A percentile compares a stretch with the other conserved stretches of the same genome.
Evolutionary conservation across 2,888 invertebrate genomes (phyloP).

Genomic region (Pimpla rufipes): DNA sequence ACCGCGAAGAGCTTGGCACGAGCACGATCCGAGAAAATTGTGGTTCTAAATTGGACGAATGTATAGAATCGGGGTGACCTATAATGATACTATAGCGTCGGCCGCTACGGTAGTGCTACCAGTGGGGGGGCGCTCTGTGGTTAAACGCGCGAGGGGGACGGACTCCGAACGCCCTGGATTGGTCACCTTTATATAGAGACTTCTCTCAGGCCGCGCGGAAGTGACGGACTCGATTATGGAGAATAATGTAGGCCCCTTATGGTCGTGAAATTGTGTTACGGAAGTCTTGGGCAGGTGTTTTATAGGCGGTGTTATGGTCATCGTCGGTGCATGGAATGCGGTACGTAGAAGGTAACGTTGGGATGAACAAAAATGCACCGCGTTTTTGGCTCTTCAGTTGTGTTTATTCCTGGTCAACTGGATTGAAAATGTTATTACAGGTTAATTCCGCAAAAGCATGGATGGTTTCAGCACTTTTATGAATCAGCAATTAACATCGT

Average conservation of each 20-base stretch:
- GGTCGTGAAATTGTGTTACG: slow-evolving; percentile 33
- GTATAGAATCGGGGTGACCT: slow-evolving; percentile 10
- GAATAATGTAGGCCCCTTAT: slow-evolving; percentile 18
- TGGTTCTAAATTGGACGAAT: neutral
- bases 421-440: too few species aligned
- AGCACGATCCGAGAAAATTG: slow-evolving; percentile 21
- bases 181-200: slow-evolving; percentile 28
- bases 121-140: neutral
- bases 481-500: too few species aligned
- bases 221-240: slow-evolving; percentile 10
- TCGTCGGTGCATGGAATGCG: slow-evolving; percentile 29
- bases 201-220: slow-evolving; percentile 18
- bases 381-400: neutral
- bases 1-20: neutral
- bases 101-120: neutral
- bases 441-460: too few species aligned
- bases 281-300: slow-evolving; percentile 34
- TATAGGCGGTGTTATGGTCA: slow-evolving; percentile 9
- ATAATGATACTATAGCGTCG: neutral
- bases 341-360: neutral
- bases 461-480: too few species aligned
- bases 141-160: neutral
- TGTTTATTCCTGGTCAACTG: neutral
- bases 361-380: neutral
- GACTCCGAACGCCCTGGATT: slow-evolving; percentile 11